Evolutionary conservation across 2,888 invertebrate species (phyloP), one percentile per base, ranked within the genome.

Genomic region (Hesperia comma): DNA sequence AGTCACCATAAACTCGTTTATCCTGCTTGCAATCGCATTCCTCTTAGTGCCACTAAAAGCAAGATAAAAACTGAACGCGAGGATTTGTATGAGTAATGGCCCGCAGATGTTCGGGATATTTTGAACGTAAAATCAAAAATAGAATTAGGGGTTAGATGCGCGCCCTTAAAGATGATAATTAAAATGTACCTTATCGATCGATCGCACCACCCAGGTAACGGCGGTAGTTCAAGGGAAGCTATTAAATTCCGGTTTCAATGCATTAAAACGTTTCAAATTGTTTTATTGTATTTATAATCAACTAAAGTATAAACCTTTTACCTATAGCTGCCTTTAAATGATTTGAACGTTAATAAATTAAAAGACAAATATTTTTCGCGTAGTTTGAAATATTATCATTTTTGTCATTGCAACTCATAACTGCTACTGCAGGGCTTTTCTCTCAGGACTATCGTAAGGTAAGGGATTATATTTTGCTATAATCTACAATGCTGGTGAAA

Each of bases 171-270:
- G 85, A 80, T 83, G 81, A 85, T 85, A 89, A 89, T 90, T 90
- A 88, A 89, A 88, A 83, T 82, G 82, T 81, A 84, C 68, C 75
- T 83, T 88, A 89, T 90, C 88, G 69, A 67, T 67, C 74, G 77
- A 90, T 88, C 88, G 82, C 63, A 69, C 90, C 90, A 90, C 90
- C 90, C 90, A 90, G 80, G 88, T 77, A 82, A 82, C 76, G 79
- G 71, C 72, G 71, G 72, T 73, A 67, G 67, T 71, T 71, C 70
- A 63, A 69, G 71, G 72, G 74, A 75, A 73, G 70, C 69, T 70
- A 73, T 72, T 71, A 70, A 72, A 69, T 62, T 61, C 63, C 61
- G 43, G 15, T 46, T 17, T 46, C 17, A 46, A 17, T 8, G 17
- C 43, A 7, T 46, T 41, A 14, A 41, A 46, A 46, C 7, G 37